Evolutionary conservation across 2,113 vertebrate genomes (phyloP).

Genomic region (Empidonax alnorum): DNA sequence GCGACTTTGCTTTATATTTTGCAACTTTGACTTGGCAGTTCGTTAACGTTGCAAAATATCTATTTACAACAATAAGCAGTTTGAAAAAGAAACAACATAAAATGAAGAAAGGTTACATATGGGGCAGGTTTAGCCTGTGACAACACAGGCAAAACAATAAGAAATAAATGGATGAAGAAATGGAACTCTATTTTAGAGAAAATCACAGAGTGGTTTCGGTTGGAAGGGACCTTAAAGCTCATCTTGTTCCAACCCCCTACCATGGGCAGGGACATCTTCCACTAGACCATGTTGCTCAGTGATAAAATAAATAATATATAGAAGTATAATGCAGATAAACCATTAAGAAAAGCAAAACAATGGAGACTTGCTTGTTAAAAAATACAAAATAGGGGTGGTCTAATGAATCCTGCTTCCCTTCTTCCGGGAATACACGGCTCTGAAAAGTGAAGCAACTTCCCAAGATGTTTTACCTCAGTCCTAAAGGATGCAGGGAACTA

Average conservation of each 20-base stretch:
- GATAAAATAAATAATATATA: background rate
- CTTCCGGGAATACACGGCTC: background rate
- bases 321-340: background rate
- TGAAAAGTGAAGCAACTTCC: background rate
- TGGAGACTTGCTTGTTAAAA: background rate
- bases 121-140: background rate
- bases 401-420: background rate
- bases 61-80: background rate
- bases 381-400: background rate
- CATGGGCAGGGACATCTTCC: background rate
- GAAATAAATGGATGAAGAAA: background rate
- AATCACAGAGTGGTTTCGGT: background rate
- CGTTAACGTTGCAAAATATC: background rate
- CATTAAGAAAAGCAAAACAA: background rate
- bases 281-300: background rate
- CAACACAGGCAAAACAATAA: background rate
- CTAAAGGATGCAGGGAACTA: background rate
- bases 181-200: background rate
- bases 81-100: background rate
- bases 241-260: background rate
- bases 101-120: background rate
- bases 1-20: background rate
- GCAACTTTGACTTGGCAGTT: constrained; percentile 1
- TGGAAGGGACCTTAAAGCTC: background rate
- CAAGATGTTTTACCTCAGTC: background rate